Evolutionary conservation across 64 coral and sea anemone genomes (phyloP).

Genomic region (Montipora foliosa): DNA sequence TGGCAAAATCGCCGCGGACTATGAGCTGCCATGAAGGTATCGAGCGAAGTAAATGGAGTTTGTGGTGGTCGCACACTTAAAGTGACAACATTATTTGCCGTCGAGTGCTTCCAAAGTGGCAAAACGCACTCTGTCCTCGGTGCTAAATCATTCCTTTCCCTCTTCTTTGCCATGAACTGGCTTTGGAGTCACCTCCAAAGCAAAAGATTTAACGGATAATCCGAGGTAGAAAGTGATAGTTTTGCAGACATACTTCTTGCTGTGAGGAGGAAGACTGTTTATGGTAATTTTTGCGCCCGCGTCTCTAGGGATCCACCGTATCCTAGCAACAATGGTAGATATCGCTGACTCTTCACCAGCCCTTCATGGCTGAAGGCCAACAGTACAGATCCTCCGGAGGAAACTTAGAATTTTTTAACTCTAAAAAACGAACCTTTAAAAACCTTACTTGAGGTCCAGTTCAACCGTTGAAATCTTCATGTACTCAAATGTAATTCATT

Average conservation of each 20-base stretch:
- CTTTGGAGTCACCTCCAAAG: conserved; percentile 62
- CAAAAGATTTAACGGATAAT: conserved; percentile 2
- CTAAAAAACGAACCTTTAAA: no score
- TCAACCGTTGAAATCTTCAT: no score
- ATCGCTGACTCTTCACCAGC: background rate
- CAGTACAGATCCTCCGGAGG: no score
- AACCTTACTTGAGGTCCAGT: no score
- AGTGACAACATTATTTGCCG: conserved; percentile 78
- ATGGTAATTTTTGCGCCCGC: conserved; percentile 31
- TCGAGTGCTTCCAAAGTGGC: conserved; percentile 91
- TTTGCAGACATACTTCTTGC: background rate
- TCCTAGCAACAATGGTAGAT: conserved; percentile 59
- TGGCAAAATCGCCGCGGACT: conserved; percentile 93
- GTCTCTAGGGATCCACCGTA: conserved; percentile 62
- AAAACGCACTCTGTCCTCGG: conserved; percentile 73
- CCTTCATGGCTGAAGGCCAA: no score
- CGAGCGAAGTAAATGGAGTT: conserved; percentile 84
- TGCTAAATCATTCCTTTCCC: conserved; percentile 66
- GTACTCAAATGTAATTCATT: no score
- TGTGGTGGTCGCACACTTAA: conserved; percentile 87
- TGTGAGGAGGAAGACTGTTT: background rate
- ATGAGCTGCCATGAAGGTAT: conserved; percentile 96
- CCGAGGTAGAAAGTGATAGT: background rate
- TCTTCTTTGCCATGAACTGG: conserved; percentile 83
- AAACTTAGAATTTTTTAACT: no score